These are phyloP conservation scores for Huso huso DNA, from an alignment of 2,797 vertebrate genomes.

Conservation along the genomic window DNA sequence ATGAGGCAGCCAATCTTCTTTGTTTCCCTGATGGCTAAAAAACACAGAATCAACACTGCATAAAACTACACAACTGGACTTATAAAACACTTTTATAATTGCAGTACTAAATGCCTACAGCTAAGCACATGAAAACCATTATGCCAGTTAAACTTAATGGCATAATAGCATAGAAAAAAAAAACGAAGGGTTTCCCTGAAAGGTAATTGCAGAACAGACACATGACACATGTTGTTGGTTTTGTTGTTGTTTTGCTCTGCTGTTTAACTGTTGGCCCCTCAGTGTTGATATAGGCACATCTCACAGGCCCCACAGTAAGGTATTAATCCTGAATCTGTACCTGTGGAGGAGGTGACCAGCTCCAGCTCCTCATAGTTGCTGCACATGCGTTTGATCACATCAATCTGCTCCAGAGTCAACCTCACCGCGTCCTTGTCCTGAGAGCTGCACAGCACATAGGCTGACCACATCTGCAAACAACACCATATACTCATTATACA, in stretches of 20 bases:
- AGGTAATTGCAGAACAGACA: not conserved
- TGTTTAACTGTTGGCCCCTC: not conserved
- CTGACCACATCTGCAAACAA: slow-evolving; percentile 77
- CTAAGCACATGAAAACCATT: not conserved
- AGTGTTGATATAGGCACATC: not conserved
- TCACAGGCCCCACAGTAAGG: too few relatives aligned
- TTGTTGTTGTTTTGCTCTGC: not conserved
- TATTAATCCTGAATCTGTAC: slow-evolving; percentile 37
- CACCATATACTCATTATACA: not conserved
- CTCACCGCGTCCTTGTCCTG: slow-evolving; percentile 81
- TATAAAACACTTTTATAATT: not conserved
- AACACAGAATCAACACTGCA: slow-evolving; percentile 18
- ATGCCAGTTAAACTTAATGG: not conserved
- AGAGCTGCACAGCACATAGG: slow-evolving; percentile 75
- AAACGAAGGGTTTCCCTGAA: not conserved
- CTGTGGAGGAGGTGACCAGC: slow-evolving; percentile 65
- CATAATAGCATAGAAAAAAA: slow-evolving; percentile 1
- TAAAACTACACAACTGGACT: slow-evolving; percentile 28
- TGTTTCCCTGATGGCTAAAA: slow-evolving; percentile 29
- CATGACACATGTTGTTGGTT: not conserved
- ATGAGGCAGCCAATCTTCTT: slow-evolving; percentile 77
- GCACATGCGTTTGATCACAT: slow-evolving; percentile 77
- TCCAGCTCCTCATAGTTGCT: slow-evolving; percentile 66
- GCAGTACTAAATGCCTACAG: not conserved
- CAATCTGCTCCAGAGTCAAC: slow-evolving; percentile 87